Conservation (phyloP, 2,797 vertebrate species). For the Anableps anableps region DNA sequence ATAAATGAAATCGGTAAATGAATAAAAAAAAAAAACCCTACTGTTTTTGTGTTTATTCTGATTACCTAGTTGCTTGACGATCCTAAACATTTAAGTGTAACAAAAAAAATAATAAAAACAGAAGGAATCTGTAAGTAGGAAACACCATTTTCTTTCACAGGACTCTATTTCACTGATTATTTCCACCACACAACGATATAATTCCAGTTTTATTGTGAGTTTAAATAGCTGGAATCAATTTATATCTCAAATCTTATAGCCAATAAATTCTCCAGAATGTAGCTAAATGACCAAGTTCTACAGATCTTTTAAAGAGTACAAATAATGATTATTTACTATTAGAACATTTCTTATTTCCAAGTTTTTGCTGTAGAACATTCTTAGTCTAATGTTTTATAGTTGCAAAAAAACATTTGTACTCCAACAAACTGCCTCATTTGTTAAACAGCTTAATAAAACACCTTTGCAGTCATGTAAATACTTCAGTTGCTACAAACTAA, state of each 20-base stretch:
- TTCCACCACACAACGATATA: neutral
- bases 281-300: neutral
- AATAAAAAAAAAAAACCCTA: neutral
- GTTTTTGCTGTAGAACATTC: neutral
- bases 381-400: neutral
- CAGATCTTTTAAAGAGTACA: neutral
- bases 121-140: neutral
- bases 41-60: neutral
- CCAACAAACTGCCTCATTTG: neutral
- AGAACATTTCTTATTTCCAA: neutral
- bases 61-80: neutral
- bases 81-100: neutral
- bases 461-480: neutral
- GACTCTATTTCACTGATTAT: neutral
- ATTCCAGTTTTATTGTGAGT: neutral
- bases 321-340: neutral
- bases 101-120: neutral
- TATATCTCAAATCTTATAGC: neutral
- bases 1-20: neutral
- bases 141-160: neutral
- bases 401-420: neutral
- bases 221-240: neutral
- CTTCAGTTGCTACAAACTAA: constrained; percentile 4
- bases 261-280: neutral
- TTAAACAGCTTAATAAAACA: constrained; percentile 8